Evolutionary conservation across 2,797 vertebrate species (phyloP), one percentile per base, ranked within the genome.

Genomic region (Ctenochaetus hawaiiensis): DNA sequence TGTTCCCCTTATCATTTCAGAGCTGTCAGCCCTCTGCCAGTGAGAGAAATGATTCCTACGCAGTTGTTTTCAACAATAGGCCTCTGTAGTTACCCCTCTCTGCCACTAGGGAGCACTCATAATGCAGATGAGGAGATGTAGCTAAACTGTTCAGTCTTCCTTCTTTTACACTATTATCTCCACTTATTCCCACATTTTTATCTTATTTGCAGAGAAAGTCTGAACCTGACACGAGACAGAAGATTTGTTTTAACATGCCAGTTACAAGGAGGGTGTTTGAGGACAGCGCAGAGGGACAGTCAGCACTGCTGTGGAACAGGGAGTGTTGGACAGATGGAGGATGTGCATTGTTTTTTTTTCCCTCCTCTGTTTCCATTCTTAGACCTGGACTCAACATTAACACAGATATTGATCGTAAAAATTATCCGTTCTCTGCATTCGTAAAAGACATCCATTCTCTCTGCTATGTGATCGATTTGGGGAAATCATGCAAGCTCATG

Each of bases 41-140:
- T 2, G 47, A 64, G 73, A 85, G 30, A 48, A 81, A 88, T 78
- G 39, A 77, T 54, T 71, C 61, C 18, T 57, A 1, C 23, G n/a
- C 17, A 13, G 51, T 39, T 7, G 39, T 26, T n/a, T 72, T 73
- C 23, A 75, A 26, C 39, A 34, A 4, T 51, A 16, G 47, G 54
- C 14, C 22, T 26, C 51, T 68, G 63, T 48, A 86, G 59, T 83
- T 77, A 30, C 22, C 45, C 17, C 20, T 30, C 22, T 37, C 34
- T 6, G 71, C 92, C 94, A 93, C 90, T 84, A 93, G 94, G 91
- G 92, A 53, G 86, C 91, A 84, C 75, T 91, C 78, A 58, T 51
- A 41, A 79, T 83, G 78, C 66, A 87, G 87, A 85, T 73, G 66
- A 58, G 61, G 47, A 45, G 70, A 67, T 20, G 57, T 64, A 39